Conservation (phyloP, 2,888 invertebrate genomes). For the Kuschelorhynchus macadamiae region DNA sequence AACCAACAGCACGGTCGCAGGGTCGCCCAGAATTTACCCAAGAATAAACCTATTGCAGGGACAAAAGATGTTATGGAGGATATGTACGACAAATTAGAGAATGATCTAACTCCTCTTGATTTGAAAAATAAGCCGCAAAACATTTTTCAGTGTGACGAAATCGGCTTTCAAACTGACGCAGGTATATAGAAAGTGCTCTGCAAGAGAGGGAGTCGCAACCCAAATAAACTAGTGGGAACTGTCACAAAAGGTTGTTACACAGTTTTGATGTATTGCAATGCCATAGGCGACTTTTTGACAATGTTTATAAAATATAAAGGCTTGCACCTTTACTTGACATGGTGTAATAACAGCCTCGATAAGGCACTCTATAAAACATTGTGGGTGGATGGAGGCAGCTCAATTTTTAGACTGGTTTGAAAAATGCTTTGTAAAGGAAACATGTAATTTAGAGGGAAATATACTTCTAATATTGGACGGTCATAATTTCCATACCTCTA, state of each 20-base stretch:
- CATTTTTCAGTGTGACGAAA: conserved; percentile 46
- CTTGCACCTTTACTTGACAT: conserved; percentile 42
- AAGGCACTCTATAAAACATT: neutral
- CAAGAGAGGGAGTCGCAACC: conserved; percentile 33
- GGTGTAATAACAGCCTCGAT: conserved; percentile 34
- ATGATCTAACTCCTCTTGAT: conserved; percentile 5
- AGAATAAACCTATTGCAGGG: conserved; percentile 38
- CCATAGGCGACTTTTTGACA: conserved; percentile 42
- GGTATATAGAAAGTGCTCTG: conserved; percentile 47
- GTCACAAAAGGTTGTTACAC: conserved; percentile 47
- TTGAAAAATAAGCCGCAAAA: conserved; percentile 48
- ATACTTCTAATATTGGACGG: conserved; percentile 49
- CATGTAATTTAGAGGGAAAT: conserved; percentile 26
- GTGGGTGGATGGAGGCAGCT: conserved; percentile 47
- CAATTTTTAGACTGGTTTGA: conserved; percentile 49
- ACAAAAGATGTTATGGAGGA: conserved; percentile 38
- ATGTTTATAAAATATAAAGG: conserved; percentile 50
- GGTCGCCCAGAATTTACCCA: conserved; percentile 40
- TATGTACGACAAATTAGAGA: conserved; percentile 37
- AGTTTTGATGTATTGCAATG: conserved; percentile 49
- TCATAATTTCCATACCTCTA: conserved; percentile 47
- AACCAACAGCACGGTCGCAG: conserved; percentile 28
- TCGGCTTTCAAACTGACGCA: conserved; percentile 50
- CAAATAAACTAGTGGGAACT: conserved; percentile 42
- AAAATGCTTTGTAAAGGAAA: conserved; percentile 39